Conservation (phyloP, 2,888 invertebrate genomes). For the Pecten maximus region DNA sequence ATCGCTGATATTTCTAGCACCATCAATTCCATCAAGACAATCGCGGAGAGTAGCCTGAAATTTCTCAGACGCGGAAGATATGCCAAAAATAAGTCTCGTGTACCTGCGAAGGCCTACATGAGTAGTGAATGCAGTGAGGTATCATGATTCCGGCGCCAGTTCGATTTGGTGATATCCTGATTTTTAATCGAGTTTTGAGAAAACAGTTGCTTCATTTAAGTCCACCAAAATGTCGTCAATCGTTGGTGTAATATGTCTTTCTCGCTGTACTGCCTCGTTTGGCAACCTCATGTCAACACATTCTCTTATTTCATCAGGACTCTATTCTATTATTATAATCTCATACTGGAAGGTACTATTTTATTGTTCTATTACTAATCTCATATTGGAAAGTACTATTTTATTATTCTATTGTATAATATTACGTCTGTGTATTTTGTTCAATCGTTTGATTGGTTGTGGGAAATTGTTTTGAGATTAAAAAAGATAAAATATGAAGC, state of each 20-base stretch:
- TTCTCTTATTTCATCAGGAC: conserved; percentile 56
- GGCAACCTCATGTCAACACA: conserved; percentile 65
- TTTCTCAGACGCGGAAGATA: conserved; percentile 45
- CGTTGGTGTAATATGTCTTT: conserved; percentile 55
- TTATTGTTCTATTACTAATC: too few species aligned
- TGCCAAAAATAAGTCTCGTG: conserved; percentile 40
- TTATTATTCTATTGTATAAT: too few species aligned
- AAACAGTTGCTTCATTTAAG: conserved; percentile 39
- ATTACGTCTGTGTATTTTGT: too few species aligned
- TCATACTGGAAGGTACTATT: too few species aligned
- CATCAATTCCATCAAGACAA: conserved; percentile 40
- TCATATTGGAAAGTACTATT: too few species aligned
- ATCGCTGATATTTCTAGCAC: conserved; percentile 38
- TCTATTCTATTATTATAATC: too few species aligned
- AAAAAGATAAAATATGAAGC: too few species aligned
- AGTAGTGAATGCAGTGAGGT: conserved; percentile 45
- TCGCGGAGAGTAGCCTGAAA: conserved; percentile 40
- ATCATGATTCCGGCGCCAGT: conserved; percentile 41
- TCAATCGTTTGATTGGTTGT: too few species aligned
- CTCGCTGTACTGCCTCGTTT: conserved; percentile 61
- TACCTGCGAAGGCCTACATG: conserved; percentile 40
- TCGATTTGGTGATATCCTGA: conserved; percentile 49
- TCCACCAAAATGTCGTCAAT: conserved; percentile 41
- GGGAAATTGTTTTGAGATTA: too few species aligned
- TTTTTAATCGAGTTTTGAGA: conserved; percentile 42